Evolutionary conservation across 2,113 vertebrate genomes (phyloP), one percentile per base, ranked within the genome.

Genomic region (Gyps fulvus): DNA sequence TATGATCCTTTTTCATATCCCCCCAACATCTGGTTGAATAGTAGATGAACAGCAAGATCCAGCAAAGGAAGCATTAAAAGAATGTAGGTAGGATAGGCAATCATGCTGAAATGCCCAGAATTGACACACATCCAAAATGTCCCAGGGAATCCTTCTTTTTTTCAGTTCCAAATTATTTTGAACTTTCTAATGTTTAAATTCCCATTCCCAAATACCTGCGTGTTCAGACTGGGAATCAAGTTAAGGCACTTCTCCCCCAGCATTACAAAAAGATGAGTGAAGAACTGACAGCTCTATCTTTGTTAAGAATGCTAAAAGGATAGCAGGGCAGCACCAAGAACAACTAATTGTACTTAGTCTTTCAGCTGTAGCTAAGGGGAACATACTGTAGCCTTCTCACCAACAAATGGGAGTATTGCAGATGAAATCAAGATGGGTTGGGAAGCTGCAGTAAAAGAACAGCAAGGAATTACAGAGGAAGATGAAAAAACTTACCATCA

Each of bases 401-500:
- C 66, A 92, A 62, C 49, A 91, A 49, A 55, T 1, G 7, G 27
- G 43, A 65, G 27, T 42, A 49, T 47, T 49, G 77, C 20, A 76
- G 91, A 62, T 45, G 49, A 72, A 77, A 72, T 31, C 62, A 77
- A 15, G 58, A 59, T 1, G 13, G 13, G 8, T 7, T 45, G 55
- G 71, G 84, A 91, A 90, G 83, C 32, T 57, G 50, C 57, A 58
- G 23, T 0, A 6, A 61, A 77, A 89, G 34, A 91, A 66, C n/a
- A 58, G 42, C 10, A 34, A 57, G 19, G 34, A 77, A 65, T 10
- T 31, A 36, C 20, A 66, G 36, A 67, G 34, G 19, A 63, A 59
- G 62, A 52, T 13, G 32, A 13, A 31, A 43, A 80, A 61, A 69
- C 76, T 96, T 96, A 98, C 98, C 98, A 36, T 99, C 99, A 42